Evolutionary conservation across 2,888 invertebrate genomes (phyloP).

Genomic region (Leucophenga montana): DNA sequence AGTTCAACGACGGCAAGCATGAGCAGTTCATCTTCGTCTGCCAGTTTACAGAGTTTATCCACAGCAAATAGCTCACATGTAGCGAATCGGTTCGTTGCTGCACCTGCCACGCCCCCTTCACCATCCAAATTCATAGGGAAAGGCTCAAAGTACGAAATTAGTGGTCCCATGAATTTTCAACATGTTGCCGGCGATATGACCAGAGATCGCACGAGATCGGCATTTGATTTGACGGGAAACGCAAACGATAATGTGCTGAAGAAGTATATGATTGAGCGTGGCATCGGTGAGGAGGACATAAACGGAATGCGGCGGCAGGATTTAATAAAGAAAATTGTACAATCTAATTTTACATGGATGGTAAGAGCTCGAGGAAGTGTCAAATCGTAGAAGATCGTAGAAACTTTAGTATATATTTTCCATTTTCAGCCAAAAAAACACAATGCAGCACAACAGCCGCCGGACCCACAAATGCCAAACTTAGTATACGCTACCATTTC

Average conservation of each 20-base stretch:
- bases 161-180: constrained; percentile 62
- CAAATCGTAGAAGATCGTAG: neutral
- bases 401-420: neutral
- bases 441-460: constrained; percentile 23
- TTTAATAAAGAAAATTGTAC: constrained; percentile 60
- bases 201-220: constrained; percentile 65
- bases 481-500: constrained; percentile 60
- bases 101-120: constrained; percentile 46
- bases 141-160: constrained; percentile 62
- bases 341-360: constrained; percentile 66
- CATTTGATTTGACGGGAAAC: constrained; percentile 59
- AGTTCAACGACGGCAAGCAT: constrained; percentile 40
- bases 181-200: constrained; percentile 66
- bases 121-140: constrained; percentile 58
- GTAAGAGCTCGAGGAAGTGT: constrained; percentile 39
- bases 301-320: constrained; percentile 59
- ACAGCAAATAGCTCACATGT: constrained; percentile 32
- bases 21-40: constrained; percentile 54
- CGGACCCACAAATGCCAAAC: constrained; percentile 24
- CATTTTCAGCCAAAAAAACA: constrained; percentile 52
- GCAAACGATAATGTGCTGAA: constrained; percentile 61
- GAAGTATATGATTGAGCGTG: constrained; percentile 67
- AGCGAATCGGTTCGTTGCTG: constrained; percentile 33
- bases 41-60: constrained; percentile 52
- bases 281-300: constrained; percentile 63